phyloP scores from a whole-genome alignment of 2,797 vertebrate species.

The Arnoldichthys spilopterus region DNA sequence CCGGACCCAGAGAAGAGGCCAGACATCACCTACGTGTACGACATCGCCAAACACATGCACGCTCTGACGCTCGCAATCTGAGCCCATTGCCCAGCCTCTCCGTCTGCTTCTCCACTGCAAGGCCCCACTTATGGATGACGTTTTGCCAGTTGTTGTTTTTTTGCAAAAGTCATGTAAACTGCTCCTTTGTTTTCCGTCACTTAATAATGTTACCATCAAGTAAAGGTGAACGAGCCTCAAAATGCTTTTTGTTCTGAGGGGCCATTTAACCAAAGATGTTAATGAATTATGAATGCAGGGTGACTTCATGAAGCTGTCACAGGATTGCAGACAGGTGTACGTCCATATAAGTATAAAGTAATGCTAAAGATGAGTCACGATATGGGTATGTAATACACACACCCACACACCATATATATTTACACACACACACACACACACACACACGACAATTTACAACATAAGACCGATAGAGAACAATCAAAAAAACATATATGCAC shows the following conservation, averaged over 20 bases:
- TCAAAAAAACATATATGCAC: neutral
- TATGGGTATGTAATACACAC: constrained; percentile 1
- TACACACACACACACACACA: too few relatives aligned
- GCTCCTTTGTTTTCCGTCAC: constrained; percentile 2
- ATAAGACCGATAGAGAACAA: constrained; percentile 1
- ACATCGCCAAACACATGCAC: constrained; percentile 93
- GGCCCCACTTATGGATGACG: constrained; percentile 18
- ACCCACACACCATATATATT: too few relatives aligned
- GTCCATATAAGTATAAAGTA: neutral
- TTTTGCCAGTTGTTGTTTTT: constrained; percentile 34
- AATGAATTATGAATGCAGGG: neutral
- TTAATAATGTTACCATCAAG: constrained; percentile 23
- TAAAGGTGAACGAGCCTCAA: neutral
- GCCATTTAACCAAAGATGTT: constrained; percentile 8
- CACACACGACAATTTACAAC: constrained; percentile 3
- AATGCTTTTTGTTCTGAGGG: constrained; percentile 16
- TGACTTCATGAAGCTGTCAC: neutral
- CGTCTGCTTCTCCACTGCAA: constrained; percentile 50
- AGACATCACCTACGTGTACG: constrained; percentile 93
- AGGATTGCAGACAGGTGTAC: neutral
- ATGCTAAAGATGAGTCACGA: constrained; percentile 5
- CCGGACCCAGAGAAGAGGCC: constrained; percentile 97
- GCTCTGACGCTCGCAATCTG: constrained; percentile 82
- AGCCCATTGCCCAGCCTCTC: constrained; percentile 50
- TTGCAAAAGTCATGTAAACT: constrained; percentile 17